Evolutionary conservation across 2,113 vertebrate genomes (phyloP), one percentile per base, ranked within the genome.

Genomic region (Microtus pennsylvanicus): DNA sequence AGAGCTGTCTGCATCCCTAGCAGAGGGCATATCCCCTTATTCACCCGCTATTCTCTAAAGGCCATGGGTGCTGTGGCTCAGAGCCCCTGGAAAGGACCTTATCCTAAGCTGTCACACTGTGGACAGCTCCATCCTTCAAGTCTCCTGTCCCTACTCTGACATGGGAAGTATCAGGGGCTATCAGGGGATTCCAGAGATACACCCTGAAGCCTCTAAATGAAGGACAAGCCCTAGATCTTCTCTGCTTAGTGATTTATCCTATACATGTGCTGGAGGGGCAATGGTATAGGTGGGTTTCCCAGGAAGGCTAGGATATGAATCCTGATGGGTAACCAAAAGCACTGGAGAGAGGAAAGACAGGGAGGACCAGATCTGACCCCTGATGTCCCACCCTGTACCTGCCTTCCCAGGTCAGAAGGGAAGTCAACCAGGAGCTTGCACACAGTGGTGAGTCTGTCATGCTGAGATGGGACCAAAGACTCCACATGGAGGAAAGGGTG

Each of bases 381-480:
- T 0, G 10, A 38, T 88, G 21, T 30, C 9, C 52, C 24, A 5
- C 45, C 47, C 8, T 4, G 5, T 11, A 24, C 70, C 67, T 85
- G 50, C n/a, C 38, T 74, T 8, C 45, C 26, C 69, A 90, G 96
- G 94, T 89, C 89, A 87, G 30, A 5, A 24, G 3, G 52, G 52
- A 55, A 55, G 52, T 55, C 52, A 52, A 4, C 52, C 52, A 52
- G 80, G 82, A 97, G 70, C 87, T 94, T 5, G 63, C 3, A 1
- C 82, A 96, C 63, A 96, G 42, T 0, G 22, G 89, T 96, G 63
- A 96, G 87, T 69, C 52, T 58, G 4, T 19, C 21, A 28, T n/a
- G 24, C 55, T 47, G 19, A 3, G 10, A 1, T 8, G 30, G 52
- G 22, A 50, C 28, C 38, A 26, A 80, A 55, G 70, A n/a, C 19